phyloP scores from a whole-genome alignment of 2,113 vertebrate species.

The Catagonus wagneri region DNA sequence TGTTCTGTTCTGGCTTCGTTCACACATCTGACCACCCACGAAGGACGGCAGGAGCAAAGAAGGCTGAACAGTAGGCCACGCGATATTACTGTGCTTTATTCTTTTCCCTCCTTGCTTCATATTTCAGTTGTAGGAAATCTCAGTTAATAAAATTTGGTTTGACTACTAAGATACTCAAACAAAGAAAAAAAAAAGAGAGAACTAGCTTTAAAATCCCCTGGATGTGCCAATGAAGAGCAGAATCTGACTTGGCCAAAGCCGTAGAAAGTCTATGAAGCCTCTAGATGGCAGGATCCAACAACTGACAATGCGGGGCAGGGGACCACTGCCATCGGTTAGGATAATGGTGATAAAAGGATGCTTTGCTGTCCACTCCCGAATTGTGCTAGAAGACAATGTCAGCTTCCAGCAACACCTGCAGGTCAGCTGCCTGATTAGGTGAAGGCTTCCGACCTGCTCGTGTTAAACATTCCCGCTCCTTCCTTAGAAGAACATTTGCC shows the following conservation, averaged over 20 bases:
- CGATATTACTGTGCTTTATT: neutral
- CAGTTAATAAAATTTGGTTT: neutral
- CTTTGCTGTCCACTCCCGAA: neutral
- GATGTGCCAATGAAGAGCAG: neutral
- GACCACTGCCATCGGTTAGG: neutral
- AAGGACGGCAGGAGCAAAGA: too few relatives aligned
- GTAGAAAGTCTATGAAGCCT: neutral
- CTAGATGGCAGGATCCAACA: neutral
- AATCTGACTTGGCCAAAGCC: neutral
- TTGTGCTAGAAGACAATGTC: neutral
- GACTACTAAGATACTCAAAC: neutral
- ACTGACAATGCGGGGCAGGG: neutral
- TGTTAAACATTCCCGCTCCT: neutral
- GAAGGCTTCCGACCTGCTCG: neutral
- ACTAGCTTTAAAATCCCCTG: neutral
- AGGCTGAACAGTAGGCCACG: neutral
- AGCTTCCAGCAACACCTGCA: neutral
- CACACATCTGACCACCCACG: neutral
- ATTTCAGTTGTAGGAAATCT: neutral
- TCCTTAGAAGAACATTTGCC: neutral
- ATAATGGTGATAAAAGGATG: neutral
- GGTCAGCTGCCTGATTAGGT: neutral
- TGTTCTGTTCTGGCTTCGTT: neutral
- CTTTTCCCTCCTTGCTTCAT: neutral
- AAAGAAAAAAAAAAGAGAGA: neutral